Percentiles rank a stretch among this genome's conserved stretches.
These are phyloP conservation scores for Agrotis puta DNA, from an alignment of 2,888 invertebrate species.

Conservation along the genomic window DNA sequence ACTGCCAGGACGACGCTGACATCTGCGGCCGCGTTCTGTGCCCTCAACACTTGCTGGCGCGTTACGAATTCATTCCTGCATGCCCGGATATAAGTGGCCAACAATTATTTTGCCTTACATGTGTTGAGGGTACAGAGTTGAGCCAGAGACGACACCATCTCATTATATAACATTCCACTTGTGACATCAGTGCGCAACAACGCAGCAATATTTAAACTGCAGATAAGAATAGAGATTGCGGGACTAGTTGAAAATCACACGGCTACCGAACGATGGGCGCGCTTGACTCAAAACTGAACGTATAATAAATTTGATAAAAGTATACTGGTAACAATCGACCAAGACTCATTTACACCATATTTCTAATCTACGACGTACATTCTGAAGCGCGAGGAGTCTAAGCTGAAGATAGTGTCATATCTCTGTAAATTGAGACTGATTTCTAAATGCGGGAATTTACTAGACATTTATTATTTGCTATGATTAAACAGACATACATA, in stretches of 20 bases:
- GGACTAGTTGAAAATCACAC: constrained; percentile 43
- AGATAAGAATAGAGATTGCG: constrained; percentile 55
- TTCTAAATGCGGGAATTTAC: constrained; percentile 59
- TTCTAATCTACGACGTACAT: constrained; percentile 62
- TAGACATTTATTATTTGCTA: constrained; percentile 59
- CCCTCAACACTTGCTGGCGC: constrained; percentile 21
- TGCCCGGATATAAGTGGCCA: background rate
- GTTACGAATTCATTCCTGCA: background rate
- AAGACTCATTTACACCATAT: constrained; percentile 68
- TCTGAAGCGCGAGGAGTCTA: constrained; percentile 61
- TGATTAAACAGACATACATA: constrained; percentile 65
- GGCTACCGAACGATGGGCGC: constrained; percentile 42
- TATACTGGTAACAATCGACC: constrained; percentile 60
- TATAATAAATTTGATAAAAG: constrained; percentile 50
- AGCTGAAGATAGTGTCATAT: constrained; percentile 57
- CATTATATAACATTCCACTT: constrained; percentile 40
- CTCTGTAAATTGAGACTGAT: constrained; percentile 55
- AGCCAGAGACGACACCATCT: constrained; percentile 44
- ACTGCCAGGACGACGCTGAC: constrained; percentile 24
- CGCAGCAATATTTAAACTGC: constrained; percentile 55
- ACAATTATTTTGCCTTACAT: background rate
- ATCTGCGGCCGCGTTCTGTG: constrained; percentile 10
- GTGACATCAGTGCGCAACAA: constrained; percentile 51
- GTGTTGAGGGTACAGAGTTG: constrained; percentile 30
- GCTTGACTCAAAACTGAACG: constrained; percentile 37